Evolutionary conservation across 2,888 invertebrate species (phyloP).

Genomic region (Chalcis sispes): DNA sequence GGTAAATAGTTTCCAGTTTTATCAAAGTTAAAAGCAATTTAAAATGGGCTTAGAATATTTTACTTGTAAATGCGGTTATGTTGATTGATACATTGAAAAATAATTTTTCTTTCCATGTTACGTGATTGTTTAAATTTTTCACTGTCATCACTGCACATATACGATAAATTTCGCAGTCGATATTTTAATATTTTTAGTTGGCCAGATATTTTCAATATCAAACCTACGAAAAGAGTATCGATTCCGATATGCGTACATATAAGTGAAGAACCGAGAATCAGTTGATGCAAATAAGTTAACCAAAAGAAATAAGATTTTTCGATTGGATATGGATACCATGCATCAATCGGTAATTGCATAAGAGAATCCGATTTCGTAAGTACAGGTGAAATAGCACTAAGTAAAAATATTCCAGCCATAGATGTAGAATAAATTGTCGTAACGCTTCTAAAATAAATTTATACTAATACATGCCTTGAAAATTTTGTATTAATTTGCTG

Average conservation of each 20-base stretch:
- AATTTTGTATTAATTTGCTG: neutral
- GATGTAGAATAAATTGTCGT: slow-evolving; percentile 28
- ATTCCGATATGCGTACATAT: slow-evolving; percentile 19
- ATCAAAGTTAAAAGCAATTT: too few relatives aligned
- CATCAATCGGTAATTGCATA: slow-evolving; percentile 23
- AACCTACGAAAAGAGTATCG: slow-evolving; percentile 35
- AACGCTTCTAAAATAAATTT: slow-evolving; percentile 5
- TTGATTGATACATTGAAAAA: slow-evolving; percentile 27
- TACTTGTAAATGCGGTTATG: slow-evolving; percentile 42
- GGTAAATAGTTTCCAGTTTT: too few relatives aligned
- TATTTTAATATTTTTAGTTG: slow-evolving; percentile 38
- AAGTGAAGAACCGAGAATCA: slow-evolving; percentile 18
- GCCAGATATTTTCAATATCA: slow-evolving; percentile 18
- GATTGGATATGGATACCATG: slow-evolving; percentile 40
- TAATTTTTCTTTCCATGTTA: neutral
- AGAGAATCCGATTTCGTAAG: neutral
- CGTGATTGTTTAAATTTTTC: neutral
- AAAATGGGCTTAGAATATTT: neutral
- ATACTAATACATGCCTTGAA: neutral
- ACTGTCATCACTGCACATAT: too few relatives aligned
- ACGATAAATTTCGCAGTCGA: slow-evolving; percentile 19
- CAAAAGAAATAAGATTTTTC: slow-evolving; percentile 40
- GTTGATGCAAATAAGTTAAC: slow-evolving; percentile 41
- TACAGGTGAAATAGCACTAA: slow-evolving; percentile 25
- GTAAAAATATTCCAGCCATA: slow-evolving; percentile 32